These are phyloP conservation scores for Nephila pilipes DNA, from an alignment of 1,140 invertebrate species.

Conservation along the genomic window DNA sequence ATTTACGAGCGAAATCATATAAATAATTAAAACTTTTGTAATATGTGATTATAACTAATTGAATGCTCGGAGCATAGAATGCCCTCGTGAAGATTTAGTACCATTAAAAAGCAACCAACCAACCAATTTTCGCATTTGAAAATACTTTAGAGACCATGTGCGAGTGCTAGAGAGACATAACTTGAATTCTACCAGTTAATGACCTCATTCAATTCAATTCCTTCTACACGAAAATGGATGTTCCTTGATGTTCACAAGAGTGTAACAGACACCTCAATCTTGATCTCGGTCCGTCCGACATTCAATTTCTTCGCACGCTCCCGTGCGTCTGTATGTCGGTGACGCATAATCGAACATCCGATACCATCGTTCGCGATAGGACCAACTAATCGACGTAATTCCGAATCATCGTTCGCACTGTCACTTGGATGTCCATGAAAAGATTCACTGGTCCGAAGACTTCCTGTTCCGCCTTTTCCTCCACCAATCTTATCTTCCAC, in stretches of 20 bases:
- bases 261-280: slow-evolving; percentile 5
- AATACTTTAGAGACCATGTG: too few relatives aligned
- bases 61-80: too few relatives aligned
- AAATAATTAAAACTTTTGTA: too few relatives aligned
- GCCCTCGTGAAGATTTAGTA: too few relatives aligned
- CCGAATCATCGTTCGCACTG: background rate
- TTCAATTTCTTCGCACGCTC: slow-evolving; percentile 15
- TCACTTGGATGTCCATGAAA: background rate
- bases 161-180: too few relatives aligned
- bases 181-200: background rate
- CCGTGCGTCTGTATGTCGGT: background rate
- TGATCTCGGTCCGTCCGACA: background rate
- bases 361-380: background rate
- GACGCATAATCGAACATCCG: background rate
- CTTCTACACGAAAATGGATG: background rate
- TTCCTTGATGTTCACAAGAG: background rate
- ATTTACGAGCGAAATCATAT: too few relatives aligned
- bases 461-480: slow-evolving; percentile 32
- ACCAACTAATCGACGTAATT: background rate
- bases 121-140: too few relatives aligned
- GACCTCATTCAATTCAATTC: background rate
- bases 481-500: background rate
- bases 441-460: slow-evolving; percentile 1
- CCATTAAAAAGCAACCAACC: too few relatives aligned
- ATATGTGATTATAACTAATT: too few relatives aligned